Base-by-base conservation (phyloP, 1,140 invertebrate species). In the Drosophila mayri region DNA sequence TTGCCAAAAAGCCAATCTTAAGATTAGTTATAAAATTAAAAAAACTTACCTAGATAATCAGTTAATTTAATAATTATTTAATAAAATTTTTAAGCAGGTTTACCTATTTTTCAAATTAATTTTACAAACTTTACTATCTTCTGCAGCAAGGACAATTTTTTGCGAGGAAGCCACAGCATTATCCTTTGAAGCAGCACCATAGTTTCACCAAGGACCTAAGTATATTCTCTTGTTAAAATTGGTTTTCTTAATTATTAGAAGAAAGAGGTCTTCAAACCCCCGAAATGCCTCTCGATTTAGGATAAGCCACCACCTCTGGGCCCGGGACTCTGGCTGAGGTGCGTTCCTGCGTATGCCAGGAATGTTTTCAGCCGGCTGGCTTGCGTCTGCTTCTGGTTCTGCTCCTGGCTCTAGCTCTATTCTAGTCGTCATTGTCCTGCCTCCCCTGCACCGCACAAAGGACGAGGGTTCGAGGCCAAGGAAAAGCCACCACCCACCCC, bases 401-500 rank as follows among this genome's bases (percentile, higher is more conserved):
- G 40, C 58, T 37, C 50, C 49, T 32, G 41, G 43, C 64, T 55
- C 49, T 47, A 44, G 35, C 64, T 57, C 65, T 70, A 71, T 35
- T 50, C 65, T 47, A 65, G 64, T 30, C 20, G 49, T 14, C 1
- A 12, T 41, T 9, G n/a, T 46, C 40, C 35, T 47, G 64, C 59
- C 64, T n/a, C 59, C 59, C 64, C 64, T n/a, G 58, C 58, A 67
- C n/a, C 38, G 41, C 55, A n/a, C 20, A n/a, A 41, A 12, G 66
- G 62, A 70, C 38, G 30, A 52, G 60, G 46, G 32, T 55, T 55
- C 32, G 49, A 41, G 18, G 52, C 28, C 12, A 30, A 35, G 25
- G 46, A 12, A 66, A 43, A 76, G 63, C 74, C 54, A 76, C 72
- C 74, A 75, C 70, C 73, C 74, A 76, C 73, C 74, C 59, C 61